These are phyloP conservation scores for Pheucticus melanocephalus DNA, from an alignment of 2,113 vertebrate genomes.

Conservation along the genomic window DNA sequence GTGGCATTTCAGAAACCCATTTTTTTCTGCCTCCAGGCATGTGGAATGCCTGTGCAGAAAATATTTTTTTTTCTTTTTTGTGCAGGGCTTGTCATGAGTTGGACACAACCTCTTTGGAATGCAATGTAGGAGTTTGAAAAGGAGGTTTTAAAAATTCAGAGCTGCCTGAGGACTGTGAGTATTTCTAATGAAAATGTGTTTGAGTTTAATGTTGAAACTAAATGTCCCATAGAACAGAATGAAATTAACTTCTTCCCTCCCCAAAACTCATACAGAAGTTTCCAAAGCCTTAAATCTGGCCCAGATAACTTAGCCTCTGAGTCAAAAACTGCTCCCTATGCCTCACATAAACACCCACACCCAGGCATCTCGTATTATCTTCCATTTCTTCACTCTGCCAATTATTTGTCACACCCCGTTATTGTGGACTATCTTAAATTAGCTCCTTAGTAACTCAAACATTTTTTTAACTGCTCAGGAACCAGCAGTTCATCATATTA, in stretches of 20 bases:
- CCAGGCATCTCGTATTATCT: not conserved
- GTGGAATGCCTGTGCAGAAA: not conserved
- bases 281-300: not conserved
- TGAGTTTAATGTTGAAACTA: not conserved
- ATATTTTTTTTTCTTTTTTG: not conserved
- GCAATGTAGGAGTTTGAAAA: slow-evolving; percentile 7
- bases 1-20: not conserved
- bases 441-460: not conserved
- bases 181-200: slow-evolving; percentile 13
- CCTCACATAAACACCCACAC: not conserved
- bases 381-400: not conserved
- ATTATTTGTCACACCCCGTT: not conserved
- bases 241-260: not conserved
- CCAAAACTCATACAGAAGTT: not conserved
- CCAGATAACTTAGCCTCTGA: not conserved
- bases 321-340: not conserved
- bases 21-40: not conserved
- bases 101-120: slow-evolving; percentile 13
- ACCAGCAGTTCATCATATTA: not conserved
- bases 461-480: not conserved
- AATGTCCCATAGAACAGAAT: not conserved
- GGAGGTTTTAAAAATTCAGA: slow-evolving; percentile 25
- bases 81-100: not conserved
- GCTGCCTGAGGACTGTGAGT: not conserved
- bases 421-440: not conserved